phyloP scores from a whole-genome alignment of 2,113 vertebrate genomes.

The Uropsilus gracilis region DNA sequence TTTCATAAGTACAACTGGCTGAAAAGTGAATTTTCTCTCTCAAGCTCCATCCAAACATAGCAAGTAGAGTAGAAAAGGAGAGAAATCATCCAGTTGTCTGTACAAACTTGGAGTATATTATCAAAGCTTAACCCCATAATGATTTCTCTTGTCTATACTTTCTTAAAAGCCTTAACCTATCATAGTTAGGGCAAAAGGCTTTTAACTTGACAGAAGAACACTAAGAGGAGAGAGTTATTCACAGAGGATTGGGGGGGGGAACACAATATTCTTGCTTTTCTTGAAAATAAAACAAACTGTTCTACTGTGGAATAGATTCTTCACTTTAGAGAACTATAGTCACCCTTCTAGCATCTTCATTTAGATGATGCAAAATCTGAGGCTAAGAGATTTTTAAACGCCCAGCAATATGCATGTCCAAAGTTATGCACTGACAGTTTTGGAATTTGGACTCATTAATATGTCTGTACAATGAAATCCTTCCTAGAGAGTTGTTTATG shows the following conservation, averaged over 20 bases:
- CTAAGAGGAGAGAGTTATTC: constrained; percentile 3
- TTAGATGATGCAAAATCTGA: background rate
- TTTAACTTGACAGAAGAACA: constrained; percentile 50
- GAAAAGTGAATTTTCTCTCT: constrained; percentile 55
- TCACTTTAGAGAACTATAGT: background rate
- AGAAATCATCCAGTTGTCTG: constrained; percentile 58
- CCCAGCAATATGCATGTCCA: background rate
- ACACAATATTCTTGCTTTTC: background rate
- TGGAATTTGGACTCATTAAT: background rate
- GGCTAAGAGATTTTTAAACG: background rate
- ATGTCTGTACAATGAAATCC: background rate
- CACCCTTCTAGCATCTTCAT: background rate
- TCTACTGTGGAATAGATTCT: background rate
- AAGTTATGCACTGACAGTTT: background rate
- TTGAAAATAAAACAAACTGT: background rate
- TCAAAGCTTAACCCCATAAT: constrained; percentile 65
- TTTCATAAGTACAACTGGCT: background rate
- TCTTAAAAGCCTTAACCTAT: constrained; percentile 62
- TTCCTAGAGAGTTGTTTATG: background rate
- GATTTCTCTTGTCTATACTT: constrained; percentile 51
- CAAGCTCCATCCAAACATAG: constrained; percentile 55
- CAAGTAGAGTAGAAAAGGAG: constrained; percentile 57
- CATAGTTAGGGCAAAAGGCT: constrained; percentile 50
- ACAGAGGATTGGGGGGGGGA: background rate
- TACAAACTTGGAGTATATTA: constrained; percentile 68